Evolutionary conservation across 2,888 invertebrate genomes (phyloP).

Genomic region (Apotomis capreana): DNA sequence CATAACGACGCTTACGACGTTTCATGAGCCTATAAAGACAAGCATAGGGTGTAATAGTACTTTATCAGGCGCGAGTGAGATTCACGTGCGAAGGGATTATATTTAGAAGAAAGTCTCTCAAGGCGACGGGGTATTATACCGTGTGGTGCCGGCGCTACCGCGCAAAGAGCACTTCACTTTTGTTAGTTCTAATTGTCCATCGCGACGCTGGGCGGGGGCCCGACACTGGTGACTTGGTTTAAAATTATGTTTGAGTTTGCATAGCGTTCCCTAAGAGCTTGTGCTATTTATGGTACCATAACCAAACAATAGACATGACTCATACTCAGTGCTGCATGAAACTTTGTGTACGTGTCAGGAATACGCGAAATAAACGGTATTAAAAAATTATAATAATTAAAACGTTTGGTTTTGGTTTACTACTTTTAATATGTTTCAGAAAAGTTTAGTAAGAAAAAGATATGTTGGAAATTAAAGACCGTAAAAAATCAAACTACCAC

Average conservation of each 20-base stretch:
- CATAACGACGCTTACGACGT: conserved; percentile 49
- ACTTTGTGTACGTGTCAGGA: conserved; percentile 56
- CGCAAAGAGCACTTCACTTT: conserved; percentile 64
- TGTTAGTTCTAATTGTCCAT: conserved; percentile 68
- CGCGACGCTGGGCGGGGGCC: conserved; percentile 39
- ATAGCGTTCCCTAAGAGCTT: conserved; percentile 62
- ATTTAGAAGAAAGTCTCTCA: conserved; percentile 57
- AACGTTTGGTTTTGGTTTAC: too few relatives aligned
- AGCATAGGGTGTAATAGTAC: conserved; percentile 38
- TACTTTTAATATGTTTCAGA: too few relatives aligned
- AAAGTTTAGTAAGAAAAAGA: too few relatives aligned
- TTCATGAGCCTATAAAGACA: conserved; percentile 56
- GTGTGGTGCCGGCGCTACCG: conserved; percentile 57
- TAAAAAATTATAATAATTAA: not conserved
- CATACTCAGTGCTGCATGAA: conserved; percentile 56
- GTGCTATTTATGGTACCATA: conserved; percentile 69
- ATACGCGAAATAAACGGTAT: conserved; percentile 52
- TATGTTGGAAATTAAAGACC: too few relatives aligned
- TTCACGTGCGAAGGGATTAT: conserved; percentile 50
- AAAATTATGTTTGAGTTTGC: conserved; percentile 51
- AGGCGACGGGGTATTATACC: conserved; percentile 55
- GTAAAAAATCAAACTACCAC: too few relatives aligned
- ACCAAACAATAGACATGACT: conserved; percentile 68
- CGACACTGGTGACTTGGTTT: conserved; percentile 50
- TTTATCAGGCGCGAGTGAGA: conserved; percentile 41